phyloP scores from a whole-genome alignment of 1,140 invertebrate species.

The Bathynomus jamesi region DNA sequence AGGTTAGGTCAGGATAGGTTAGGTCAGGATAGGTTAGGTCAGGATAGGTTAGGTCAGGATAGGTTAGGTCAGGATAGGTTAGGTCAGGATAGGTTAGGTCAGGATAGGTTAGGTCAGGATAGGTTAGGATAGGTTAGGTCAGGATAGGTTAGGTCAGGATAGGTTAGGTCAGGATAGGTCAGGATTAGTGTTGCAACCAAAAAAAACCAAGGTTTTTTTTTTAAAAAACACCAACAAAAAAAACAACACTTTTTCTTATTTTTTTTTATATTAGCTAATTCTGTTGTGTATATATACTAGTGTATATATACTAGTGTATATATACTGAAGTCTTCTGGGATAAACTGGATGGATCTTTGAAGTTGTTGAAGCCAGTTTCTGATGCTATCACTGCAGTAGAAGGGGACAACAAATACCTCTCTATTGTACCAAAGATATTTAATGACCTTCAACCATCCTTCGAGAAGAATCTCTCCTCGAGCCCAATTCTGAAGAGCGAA shows the following conservation, averaged over 20 bases:
- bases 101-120: conserved; percentile 9
- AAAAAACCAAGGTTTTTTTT: conserved; percentile 5
- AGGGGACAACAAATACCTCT: neutral
- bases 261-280: no score
- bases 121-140: conserved; percentile 15
- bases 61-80: conserved; percentile 17
- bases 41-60: conserved; percentile 19
- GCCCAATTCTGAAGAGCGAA: no score
- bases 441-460: no score
- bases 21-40: conserved; percentile 19
- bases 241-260: neutral
- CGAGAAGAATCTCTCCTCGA: no score
- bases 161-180: conserved; percentile 12
- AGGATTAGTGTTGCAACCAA: conserved; percentile 1
- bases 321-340: no score
- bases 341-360: no score
- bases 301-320: no score
- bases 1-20: conserved; percentile 14
- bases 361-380: no score
- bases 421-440: no score
- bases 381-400: neutral
- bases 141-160: conserved; percentile 10
- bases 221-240: neutral
- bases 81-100: conserved; percentile 12
- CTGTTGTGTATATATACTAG: no score